Evolutionary conservation across 1,140 invertebrate genomes (phyloP), one percentile per base, ranked within the genome.

Genomic region (Drosophila fuyamai): DNA sequence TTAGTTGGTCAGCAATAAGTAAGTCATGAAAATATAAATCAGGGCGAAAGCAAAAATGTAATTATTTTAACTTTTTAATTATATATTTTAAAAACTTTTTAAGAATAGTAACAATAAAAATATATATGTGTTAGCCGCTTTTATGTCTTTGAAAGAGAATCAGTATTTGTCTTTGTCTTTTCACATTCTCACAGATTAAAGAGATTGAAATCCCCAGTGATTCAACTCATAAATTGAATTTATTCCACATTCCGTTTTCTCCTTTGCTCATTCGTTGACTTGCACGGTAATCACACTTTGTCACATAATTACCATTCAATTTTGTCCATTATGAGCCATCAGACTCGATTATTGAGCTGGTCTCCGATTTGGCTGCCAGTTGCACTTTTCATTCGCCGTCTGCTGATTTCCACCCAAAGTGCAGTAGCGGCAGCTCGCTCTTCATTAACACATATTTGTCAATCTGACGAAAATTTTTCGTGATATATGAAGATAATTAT

Each of bases 401-500:
- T 36, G 47, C 44, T 13, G 47, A 44, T 67, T 67, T 68, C 66
- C 53, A 59, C 72, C 43, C 53, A 35, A 4, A 51, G 27, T 27
- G 43, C 43, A 48, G 27, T 32, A 27, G 32, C 35, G 13, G 13
- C 50, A 32, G 41, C n/a, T 53, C 44, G 44, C 5, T 80, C 65
- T 62, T 57, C 71, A 80, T 80, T 80, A 80, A 71, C 77, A 80
- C 77, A 41, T 63, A 84, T 84, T 85, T 85, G 77, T 85, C 73
- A 85, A 81, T 43, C 56, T 40, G 71, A 56, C 60, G 53, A 51
- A 58, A 55, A 82, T 82, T 66, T 79, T 72, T 82, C 75, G 75
- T 88, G 84, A 88, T 81, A 83, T 78, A 88, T 88, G 80, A 67
- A 68, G 76, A 84, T 89, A 84, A 89, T 89, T 84, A 89, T 89